phyloP scores from a whole-genome alignment of 53 echinoderm and acorn worm species.

The Arbacia lixula region DNA sequence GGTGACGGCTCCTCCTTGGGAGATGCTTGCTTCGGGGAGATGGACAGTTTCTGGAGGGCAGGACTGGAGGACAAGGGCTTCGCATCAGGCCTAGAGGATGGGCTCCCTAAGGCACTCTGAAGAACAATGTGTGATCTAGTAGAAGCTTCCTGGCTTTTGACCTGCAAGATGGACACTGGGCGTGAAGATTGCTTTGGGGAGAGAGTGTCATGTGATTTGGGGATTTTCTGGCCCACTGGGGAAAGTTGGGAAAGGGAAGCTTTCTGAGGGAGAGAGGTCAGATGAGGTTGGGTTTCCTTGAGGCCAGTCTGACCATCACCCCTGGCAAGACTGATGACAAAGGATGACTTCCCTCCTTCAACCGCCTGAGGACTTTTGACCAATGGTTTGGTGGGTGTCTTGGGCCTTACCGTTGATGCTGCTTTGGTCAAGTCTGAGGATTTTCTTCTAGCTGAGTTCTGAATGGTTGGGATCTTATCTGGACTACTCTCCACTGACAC shows the following conservation, averaged over 20 bases:
- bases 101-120: too few species aligned
- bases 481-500: background rate
- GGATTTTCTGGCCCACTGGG: conserved; percentile 1
- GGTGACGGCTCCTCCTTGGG: background rate
- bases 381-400: conserved; percentile 6
- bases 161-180: background rate
- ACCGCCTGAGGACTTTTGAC: conserved; percentile 15
- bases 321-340: conserved; percentile 17
- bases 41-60: background rate
- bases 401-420: background rate
- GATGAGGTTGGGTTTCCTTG: background rate
- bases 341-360: conserved; percentile 5
- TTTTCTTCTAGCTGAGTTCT: conserved; percentile 2
- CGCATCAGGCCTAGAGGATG: background rate
- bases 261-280: background rate
- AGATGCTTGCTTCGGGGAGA: background rate
- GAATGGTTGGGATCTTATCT: background rate
- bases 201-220: background rate
- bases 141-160: background rate
- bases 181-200: background rate
- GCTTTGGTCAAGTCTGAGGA: background rate
- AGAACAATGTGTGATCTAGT: too few species aligned
- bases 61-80: background rate
- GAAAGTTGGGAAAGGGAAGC: too few species aligned
- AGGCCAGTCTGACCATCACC: background rate